A percentile compares a stretch with the other conserved stretches of the same genome.
These are phyloP conservation scores for Porites lobata DNA, from an alignment of 92 coral and sea anemone genomes.

Conservation along the genomic window DNA sequence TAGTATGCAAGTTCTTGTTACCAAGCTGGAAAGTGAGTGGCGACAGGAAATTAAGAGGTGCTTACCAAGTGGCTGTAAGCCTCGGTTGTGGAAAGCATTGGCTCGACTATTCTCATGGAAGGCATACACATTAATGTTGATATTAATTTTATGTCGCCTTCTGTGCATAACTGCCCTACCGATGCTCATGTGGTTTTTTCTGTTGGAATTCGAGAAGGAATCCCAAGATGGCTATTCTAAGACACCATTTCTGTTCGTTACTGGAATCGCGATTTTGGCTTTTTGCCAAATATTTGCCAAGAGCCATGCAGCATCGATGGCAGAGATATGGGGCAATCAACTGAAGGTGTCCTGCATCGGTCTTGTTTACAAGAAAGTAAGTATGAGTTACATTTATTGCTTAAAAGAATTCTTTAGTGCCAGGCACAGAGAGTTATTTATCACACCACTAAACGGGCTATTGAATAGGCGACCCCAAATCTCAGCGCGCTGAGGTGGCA, in stretches of 20 bases:
- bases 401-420: too few species aligned
- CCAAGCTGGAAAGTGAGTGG: constrained; percentile 7
- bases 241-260: constrained; percentile 1
- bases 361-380: constrained; percentile 15
- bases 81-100: constrained; percentile 24
- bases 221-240: not conserved
- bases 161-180: not conserved
- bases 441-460: too few species aligned
- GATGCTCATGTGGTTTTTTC: constrained; percentile 11
- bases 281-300: not conserved
- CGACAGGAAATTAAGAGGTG: not conserved
- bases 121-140: not conserved
- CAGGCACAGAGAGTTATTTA: too few species aligned
- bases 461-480: too few species aligned
- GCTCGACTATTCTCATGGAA: constrained; percentile 1
- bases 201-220: constrained; percentile 1
- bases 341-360: constrained; percentile 27
- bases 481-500: too few species aligned
- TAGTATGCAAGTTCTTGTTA: constrained; percentile 4
- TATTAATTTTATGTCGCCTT: not conserved
- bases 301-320: not conserved
- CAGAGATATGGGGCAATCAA: constrained; percentile 11
- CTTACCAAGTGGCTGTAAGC: not conserved
- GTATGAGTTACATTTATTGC: not conserved
- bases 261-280: not conserved